A percentile compares a stretch with the other conserved stretches of the same genome.
These are phyloP conservation scores for Cylindroiulus punctatus DNA, from an alignment of 2,888 invertebrate genomes.

Conservation along the genomic window DNA sequence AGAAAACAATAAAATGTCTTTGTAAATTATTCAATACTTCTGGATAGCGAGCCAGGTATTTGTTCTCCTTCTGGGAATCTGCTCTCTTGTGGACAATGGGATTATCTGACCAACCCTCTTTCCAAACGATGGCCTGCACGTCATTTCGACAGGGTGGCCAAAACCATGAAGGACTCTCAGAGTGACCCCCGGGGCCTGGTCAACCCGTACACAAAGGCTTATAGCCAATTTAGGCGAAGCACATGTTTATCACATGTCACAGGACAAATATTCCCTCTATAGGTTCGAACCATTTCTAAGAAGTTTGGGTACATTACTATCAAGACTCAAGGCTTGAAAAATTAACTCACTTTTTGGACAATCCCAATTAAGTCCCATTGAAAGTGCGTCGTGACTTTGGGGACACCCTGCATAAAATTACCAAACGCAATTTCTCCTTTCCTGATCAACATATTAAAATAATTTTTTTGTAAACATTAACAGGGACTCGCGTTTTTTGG, in stretches of 20 bases:
- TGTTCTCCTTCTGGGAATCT: background rate
- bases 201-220: background rate
- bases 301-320: too few species aligned
- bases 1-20: conserved; percentile 15
- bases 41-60: background rate
- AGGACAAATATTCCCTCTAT: too few species aligned
- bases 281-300: too few species aligned
- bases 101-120: conserved; percentile 22
- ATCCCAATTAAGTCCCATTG: too few species aligned
- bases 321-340: too few species aligned
- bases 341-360: too few species aligned
- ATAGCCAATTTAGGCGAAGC: background rate
- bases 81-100: conserved; percentile 7
- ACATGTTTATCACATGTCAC: background rate
- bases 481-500: too few species aligned
- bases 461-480: too few species aligned
- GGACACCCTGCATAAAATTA: too few species aligned
- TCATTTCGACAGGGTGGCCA: conserved; percentile 13
- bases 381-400: too few species aligned
- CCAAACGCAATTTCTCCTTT: too few species aligned
- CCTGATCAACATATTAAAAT: too few species aligned
- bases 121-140: background rate
- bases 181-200: background rate
- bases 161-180: background rate
- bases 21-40: conserved; percentile 23